Conservation (phyloP, 2,797 vertebrate species). For the Acrocephalus scirpaceus region DNA sequence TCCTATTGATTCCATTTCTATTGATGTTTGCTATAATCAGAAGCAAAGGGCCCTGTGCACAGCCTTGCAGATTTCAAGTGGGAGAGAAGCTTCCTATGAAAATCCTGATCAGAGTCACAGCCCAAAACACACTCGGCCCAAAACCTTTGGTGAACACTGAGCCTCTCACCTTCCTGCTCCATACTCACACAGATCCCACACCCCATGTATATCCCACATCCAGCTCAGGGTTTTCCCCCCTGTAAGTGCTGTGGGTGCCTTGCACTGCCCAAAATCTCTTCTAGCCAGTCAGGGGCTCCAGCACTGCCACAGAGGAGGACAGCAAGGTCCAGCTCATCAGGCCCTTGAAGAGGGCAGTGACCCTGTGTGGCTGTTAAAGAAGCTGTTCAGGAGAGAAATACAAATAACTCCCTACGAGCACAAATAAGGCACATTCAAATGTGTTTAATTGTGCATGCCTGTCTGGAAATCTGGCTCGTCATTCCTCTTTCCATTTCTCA, state of each 20-base stretch:
- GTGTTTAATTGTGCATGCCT: neutral
- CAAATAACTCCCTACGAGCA: neutral
- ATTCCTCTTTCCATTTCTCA: neutral
- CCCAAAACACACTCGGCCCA: neutral
- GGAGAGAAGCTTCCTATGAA: neutral
- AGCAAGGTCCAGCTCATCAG: neutral
- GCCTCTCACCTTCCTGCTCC: neutral
- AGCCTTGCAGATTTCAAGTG: neutral
- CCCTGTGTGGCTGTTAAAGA: neutral
- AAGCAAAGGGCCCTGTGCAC: neutral
- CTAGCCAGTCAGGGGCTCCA: neutral
- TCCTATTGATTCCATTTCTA: neutral
- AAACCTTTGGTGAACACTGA: neutral
- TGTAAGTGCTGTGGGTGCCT: neutral
- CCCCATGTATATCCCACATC: neutral
- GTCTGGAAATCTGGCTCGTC: conserved; percentile 26
- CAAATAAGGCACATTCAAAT: neutral
- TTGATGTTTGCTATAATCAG: neutral
- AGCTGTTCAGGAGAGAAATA: neutral
- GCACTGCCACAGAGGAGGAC: neutral
- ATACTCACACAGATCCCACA: neutral
- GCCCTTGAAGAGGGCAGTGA: neutral
- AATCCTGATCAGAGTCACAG: neutral
- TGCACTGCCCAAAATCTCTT: neutral
- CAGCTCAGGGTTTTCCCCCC: neutral